Percentiles rank a stretch among this genome's conserved stretches.
These are phyloP conservation scores for Oasisia sp. DNA, from an alignment of 2,888 invertebrate genomes.

Conservation along the genomic window DNA sequence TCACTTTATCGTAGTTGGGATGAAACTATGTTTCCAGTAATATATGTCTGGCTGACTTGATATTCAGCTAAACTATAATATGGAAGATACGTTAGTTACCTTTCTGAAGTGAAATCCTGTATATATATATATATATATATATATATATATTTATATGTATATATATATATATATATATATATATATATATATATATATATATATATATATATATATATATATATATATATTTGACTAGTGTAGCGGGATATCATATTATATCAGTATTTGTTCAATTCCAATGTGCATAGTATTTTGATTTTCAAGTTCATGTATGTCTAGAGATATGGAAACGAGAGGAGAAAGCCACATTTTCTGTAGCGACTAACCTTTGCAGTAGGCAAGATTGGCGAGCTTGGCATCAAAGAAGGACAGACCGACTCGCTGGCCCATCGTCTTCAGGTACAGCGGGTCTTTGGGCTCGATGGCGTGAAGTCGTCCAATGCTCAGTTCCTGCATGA, in stretches of 20 bases:
- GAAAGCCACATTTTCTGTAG: neutral
- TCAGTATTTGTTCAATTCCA: too few relatives aligned
- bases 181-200: too few relatives aligned
- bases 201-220: too few relatives aligned
- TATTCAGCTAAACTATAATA: too few relatives aligned
- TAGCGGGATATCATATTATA: too few relatives aligned
- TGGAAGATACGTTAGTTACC: too few relatives aligned
- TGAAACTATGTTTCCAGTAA: neutral
- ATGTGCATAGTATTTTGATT: too few relatives aligned
- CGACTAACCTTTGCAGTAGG: constrained; percentile 12
- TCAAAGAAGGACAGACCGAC: constrained; percentile 7
- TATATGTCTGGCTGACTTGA: neutral
- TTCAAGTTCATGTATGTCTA: neutral
- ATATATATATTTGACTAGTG: too few relatives aligned
- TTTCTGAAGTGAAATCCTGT: too few relatives aligned
- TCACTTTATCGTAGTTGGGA: neutral
- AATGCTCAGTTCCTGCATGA: neutral
- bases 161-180: too few relatives aligned
- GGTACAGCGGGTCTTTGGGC: neutral
- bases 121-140: too few relatives aligned
- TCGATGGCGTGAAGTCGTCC: neutral
- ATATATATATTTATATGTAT: too few relatives aligned
- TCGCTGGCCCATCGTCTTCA: neutral
- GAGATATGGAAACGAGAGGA: neutral
- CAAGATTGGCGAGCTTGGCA: neutral